Percentiles rank a stretch among this genome's conserved stretches.
Conservation (phyloP, 2,113 vertebrate genomes). For the Rhinoderma darwinii region DNA sequence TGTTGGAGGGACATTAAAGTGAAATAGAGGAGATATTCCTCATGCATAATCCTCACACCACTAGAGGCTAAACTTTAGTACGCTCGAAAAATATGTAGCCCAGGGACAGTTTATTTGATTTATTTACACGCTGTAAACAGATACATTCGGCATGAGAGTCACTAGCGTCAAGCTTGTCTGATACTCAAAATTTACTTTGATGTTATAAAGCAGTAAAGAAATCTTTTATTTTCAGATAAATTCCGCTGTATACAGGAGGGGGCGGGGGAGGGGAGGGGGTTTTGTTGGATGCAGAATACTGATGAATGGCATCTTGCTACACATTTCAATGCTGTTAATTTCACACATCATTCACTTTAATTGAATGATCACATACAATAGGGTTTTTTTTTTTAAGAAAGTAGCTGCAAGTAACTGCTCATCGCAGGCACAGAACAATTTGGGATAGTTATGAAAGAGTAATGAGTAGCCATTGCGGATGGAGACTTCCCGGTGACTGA, state of each 20-base stretch:
- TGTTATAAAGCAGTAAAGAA: constrained; percentile 12
- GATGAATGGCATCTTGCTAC: constrained; percentile 28
- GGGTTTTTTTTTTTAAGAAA: constrained; percentile 34
- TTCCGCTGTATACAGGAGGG: background rate
- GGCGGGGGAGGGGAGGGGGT: background rate
- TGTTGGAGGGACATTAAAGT: background rate
- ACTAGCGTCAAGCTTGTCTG: background rate
- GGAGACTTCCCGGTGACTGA: constrained; percentile 17
- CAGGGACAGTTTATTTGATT: background rate
- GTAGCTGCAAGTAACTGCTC: constrained; percentile 21
- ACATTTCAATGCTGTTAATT: constrained; percentile 46
- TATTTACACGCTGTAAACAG: background rate
- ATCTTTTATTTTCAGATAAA: constrained; percentile 34
- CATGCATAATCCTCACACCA: background rate
- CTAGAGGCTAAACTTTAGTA: background rate
- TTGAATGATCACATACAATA: constrained; percentile 50
- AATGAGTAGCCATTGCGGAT: background rate
- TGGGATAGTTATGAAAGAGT: constrained; percentile 2
- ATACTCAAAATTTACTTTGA: background rate
- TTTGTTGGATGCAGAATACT: constrained; percentile 25
- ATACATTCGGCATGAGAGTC: background rate
- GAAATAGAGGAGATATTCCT: background rate
- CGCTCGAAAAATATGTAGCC: background rate
- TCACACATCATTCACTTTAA: constrained; percentile 57
- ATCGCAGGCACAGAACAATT: background rate